These are phyloP conservation scores for Myripristis jacobus DNA, from an alignment of 2,797 vertebrate species.

Conservation along the genomic window DNA sequence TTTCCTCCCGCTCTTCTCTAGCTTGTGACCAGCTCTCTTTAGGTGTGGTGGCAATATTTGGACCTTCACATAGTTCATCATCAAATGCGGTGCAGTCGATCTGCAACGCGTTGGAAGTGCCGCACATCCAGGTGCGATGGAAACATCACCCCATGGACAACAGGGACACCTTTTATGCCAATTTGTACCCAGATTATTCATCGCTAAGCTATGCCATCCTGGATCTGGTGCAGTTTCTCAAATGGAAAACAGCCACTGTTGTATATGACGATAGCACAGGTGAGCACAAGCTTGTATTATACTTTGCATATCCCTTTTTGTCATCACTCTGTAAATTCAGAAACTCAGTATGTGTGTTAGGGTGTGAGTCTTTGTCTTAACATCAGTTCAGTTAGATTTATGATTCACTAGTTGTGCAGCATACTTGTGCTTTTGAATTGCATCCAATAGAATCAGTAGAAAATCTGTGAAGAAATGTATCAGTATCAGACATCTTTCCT, in stretches of 20 bases:
- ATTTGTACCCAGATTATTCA: constrained; percentile 97
- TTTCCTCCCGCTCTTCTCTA: constrained; percentile 68
- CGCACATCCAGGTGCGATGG: constrained; percentile 98
- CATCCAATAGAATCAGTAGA: too few species aligned
- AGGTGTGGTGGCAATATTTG: constrained; percentile 98
- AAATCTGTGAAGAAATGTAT: too few species aligned
- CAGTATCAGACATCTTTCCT: too few species aligned
- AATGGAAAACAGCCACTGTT: constrained; percentile 98
- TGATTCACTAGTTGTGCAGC: too few species aligned
- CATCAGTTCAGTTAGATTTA: too few species aligned
- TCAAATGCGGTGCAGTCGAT: constrained; percentile 98
- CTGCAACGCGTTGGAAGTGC: constrained; percentile 97
- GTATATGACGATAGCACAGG: constrained; percentile 99
- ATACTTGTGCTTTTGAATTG: too few species aligned
- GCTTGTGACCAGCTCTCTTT: constrained; percentile 98
- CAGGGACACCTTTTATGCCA: constrained; percentile 97
- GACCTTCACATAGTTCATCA: constrained; percentile 96
- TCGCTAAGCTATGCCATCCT: constrained; percentile 98
- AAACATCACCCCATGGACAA: constrained; percentile 99
- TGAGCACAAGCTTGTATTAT: constrained; percentile 68
- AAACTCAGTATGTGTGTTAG: too few species aligned
- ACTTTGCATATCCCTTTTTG: too few species aligned
- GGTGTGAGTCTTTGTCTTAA: too few species aligned
- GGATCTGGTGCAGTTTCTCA: constrained; percentile 96
- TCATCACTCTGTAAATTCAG: too few species aligned